Conservation (phyloP, 2,888 invertebrate species). For the Drosophila macrospina region DNA sequence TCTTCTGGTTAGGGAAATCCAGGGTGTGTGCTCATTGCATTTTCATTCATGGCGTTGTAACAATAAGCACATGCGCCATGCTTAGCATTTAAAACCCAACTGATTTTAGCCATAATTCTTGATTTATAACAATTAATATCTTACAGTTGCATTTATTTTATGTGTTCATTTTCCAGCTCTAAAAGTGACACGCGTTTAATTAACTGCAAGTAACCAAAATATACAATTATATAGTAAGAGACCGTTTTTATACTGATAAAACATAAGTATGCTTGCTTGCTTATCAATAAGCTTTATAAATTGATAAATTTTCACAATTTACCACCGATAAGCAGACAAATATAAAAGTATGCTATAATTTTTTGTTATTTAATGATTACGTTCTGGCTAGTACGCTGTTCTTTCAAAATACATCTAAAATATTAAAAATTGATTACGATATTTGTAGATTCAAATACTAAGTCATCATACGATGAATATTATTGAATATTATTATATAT, state of each 20-base stretch:
- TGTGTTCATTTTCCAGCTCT: background rate
- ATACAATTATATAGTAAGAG: background rate
- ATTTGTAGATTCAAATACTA: too few species aligned
- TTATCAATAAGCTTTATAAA: slow-evolving; percentile 36
- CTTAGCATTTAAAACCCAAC: background rate
- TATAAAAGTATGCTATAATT: slow-evolving; percentile 3
- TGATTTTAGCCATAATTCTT: background rate
- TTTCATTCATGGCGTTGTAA: slow-evolving; percentile 40
- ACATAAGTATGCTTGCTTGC: slow-evolving; percentile 13
- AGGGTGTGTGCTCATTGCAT: slow-evolving; percentile 33
- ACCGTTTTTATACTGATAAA: slow-evolving; percentile 43
- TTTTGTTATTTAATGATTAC: background rate
- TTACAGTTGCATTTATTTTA: background rate
- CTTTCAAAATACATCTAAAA: too few species aligned
- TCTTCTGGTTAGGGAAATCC: slow-evolving; percentile 10
- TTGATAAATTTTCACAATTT: slow-evolving; percentile 34
- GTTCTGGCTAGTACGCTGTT: background rate
- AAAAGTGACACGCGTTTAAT: slow-evolving; percentile 11
- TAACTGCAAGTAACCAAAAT: slow-evolving; percentile 6
- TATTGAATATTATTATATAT: background rate
- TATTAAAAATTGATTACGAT: too few species aligned
- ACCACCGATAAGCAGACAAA: slow-evolving; percentile 32
- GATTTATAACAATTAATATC: slow-evolving; percentile 9
- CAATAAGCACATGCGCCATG: slow-evolving; percentile 41
- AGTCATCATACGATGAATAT: too few species aligned